These are phyloP conservation scores for Botrylloides violaceus DNA, from an alignment of 23 tunicate species.

Conservation along the genomic window DNA sequence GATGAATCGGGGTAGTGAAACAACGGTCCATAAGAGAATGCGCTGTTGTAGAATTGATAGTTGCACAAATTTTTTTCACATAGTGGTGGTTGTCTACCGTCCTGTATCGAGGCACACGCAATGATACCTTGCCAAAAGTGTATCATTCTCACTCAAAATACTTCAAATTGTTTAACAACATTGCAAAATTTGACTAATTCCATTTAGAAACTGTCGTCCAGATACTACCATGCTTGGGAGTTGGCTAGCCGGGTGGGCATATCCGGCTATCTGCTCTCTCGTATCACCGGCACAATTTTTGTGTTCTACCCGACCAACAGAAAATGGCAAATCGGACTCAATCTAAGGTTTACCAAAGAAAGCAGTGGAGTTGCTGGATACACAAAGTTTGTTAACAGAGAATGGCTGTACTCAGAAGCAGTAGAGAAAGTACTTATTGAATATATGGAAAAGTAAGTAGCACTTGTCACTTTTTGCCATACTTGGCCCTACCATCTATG, in stretches of 20 bases:
- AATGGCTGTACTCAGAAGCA: conserved; percentile 72
- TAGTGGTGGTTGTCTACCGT: neutral
- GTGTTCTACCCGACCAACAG: conserved; percentile 44
- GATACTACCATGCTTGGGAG: conserved; percentile 74
- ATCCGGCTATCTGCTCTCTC: conserved; percentile 58
- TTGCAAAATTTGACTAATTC: no score
- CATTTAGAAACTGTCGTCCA: conserved; percentile 10
- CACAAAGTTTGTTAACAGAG: conserved; percentile 39
- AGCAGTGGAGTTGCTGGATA: conserved; percentile 73
- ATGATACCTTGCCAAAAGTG: neutral
- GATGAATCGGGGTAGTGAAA: no score
- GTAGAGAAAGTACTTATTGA: conserved; percentile 24
- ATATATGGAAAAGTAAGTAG: conserved; percentile 62
- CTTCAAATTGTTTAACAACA: no score
- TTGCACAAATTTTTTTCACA: no score
- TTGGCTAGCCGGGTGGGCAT: conserved; percentile 47
- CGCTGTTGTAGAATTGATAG: no score
- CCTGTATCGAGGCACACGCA: neutral
- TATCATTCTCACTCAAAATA: neutral
- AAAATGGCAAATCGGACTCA: conserved; percentile 80
- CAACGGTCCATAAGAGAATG: no score
- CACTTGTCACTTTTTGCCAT: no score
- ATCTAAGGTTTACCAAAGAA: conserved; percentile 63
- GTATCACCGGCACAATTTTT: conserved; percentile 86
- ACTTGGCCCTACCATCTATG: no score